Conservation (phyloP, 1,140 invertebrate genomes). For the Polyergus mexicanus region DNA sequence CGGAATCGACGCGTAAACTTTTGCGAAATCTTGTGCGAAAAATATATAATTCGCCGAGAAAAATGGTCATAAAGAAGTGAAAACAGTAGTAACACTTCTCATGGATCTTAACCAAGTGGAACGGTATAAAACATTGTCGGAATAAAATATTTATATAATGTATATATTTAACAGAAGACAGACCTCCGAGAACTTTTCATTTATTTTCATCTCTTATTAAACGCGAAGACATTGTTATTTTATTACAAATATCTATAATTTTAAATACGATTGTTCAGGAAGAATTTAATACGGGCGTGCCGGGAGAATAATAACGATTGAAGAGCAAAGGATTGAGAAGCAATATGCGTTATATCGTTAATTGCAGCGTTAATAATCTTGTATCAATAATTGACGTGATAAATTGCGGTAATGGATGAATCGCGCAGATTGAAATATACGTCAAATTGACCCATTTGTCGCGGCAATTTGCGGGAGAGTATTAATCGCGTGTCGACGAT, state of each 20-base stretch:
- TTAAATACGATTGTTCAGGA: background rate
- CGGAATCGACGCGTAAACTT: constrained; percentile 18
- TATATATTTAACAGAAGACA: too few relatives aligned
- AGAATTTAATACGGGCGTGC: background rate
- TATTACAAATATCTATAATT: background rate
- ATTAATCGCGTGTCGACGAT: constrained; percentile 53
- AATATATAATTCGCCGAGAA: constrained; percentile 9
- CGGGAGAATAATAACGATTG: background rate
- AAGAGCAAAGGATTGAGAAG: constrained; percentile 4
- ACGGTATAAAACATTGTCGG: background rate
- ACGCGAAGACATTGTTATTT: background rate
- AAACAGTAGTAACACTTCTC: constrained; percentile 39
- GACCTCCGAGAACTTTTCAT: background rate
- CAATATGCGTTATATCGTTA: constrained; percentile 40
- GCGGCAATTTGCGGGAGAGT: constrained; percentile 38
- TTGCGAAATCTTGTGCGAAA: constrained; percentile 4
- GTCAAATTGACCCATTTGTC: constrained; percentile 54
- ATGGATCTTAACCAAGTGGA: background rate
- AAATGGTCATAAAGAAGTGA: constrained; percentile 9
- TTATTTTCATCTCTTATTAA: background rate
- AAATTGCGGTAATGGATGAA: constrained; percentile 58
- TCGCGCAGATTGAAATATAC: constrained; percentile 43
- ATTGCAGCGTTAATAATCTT: constrained; percentile 57
- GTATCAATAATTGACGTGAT: constrained; percentile 53
- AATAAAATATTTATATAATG: background rate